Conservation (phyloP, 2,113 vertebrate genomes). For the Tachysurus fulvidraco region DNA sequence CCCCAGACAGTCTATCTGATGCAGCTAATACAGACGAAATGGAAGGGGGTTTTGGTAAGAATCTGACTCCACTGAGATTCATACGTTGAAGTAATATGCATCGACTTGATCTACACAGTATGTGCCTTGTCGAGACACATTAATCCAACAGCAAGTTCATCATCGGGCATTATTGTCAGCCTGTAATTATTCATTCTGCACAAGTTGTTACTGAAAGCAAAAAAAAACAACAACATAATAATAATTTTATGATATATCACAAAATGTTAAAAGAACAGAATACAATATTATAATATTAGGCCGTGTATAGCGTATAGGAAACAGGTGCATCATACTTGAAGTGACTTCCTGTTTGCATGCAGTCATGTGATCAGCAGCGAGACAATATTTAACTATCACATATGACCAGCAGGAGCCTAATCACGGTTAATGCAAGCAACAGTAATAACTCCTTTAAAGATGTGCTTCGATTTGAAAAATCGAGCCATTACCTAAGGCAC, state of each 20-base stretch:
- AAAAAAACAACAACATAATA: neutral
- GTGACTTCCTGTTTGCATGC: slow-evolving; percentile 8
- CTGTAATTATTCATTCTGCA: slow-evolving; percentile 22
- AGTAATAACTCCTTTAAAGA: slow-evolving; percentile 2
- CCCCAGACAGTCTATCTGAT: slow-evolving; percentile 33
- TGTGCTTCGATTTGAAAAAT: slow-evolving; percentile 13
- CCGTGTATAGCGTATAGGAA: neutral
- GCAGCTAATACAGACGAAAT: slow-evolving; percentile 50
- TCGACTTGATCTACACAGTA: slow-evolving; percentile 67
- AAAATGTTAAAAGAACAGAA: neutral
- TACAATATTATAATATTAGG: slow-evolving; percentile 9
- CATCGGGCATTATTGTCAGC: slow-evolving; percentile 36
- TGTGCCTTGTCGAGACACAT: slow-evolving; percentile 74
- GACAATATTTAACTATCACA: slow-evolving; percentile 6
- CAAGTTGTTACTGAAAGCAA: neutral
- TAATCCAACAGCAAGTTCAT: slow-evolving; percentile 13
- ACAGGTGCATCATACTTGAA: slow-evolving; percentile 6
- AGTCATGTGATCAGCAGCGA: slow-evolving; percentile 6
- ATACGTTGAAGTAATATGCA: slow-evolving; percentile 65
- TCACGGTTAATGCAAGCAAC: neutral
- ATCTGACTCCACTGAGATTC: slow-evolving; percentile 56
- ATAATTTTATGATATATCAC: neutral
- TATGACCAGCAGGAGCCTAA: neutral
- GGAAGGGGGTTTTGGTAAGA: slow-evolving; percentile 53
- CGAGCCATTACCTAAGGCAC: slow-evolving; percentile 16